These are phyloP conservation scores for Panulirus ornatus DNA, from an alignment of 1,140 invertebrate genomes.

Conservation along the genomic window DNA sequence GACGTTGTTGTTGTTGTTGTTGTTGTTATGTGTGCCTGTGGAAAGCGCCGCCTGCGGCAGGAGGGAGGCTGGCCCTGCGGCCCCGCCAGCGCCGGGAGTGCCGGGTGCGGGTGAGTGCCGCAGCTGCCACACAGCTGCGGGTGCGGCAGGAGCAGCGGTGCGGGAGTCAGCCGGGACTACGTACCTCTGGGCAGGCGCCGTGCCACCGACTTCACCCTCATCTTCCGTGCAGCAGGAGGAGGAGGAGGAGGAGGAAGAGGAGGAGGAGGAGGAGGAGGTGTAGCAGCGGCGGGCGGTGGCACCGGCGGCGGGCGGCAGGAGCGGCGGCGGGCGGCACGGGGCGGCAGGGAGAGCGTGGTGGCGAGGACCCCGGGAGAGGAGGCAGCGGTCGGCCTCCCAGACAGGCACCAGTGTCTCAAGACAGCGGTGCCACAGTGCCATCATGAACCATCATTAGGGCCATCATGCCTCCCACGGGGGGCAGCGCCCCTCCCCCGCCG, in stretches of 20 bases:
- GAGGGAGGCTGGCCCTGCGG: neutral
- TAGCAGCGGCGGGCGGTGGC: neutral
- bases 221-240: conserved; percentile 33
- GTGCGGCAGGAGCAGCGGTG: conserved; percentile 12
- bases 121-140: neutral
- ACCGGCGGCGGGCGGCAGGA: neutral
- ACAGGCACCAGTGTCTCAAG: conserved; percentile 70
- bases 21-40: too few species aligned
- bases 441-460: conserved; percentile 71
- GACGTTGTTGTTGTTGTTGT: too few species aligned
- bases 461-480: conserved; percentile 71
- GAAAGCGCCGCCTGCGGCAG: neutral
- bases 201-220: conserved; percentile 67
- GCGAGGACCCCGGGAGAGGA: conserved; percentile 3
- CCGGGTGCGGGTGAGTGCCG: neutral
- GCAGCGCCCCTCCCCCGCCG: conserved; percentile 63
- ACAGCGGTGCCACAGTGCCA: conserved; percentile 68
- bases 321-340: conserved; percentile 10
- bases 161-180: conserved; percentile 49
- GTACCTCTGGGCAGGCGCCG: conserved; percentile 70
- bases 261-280: neutral
- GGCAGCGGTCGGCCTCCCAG: conserved; percentile 55
- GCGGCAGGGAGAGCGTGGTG: neutral
- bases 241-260: neutral
- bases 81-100: neutral